Conservation (phyloP, 2,888 invertebrate genomes). For the Colletes collaris region DNA sequence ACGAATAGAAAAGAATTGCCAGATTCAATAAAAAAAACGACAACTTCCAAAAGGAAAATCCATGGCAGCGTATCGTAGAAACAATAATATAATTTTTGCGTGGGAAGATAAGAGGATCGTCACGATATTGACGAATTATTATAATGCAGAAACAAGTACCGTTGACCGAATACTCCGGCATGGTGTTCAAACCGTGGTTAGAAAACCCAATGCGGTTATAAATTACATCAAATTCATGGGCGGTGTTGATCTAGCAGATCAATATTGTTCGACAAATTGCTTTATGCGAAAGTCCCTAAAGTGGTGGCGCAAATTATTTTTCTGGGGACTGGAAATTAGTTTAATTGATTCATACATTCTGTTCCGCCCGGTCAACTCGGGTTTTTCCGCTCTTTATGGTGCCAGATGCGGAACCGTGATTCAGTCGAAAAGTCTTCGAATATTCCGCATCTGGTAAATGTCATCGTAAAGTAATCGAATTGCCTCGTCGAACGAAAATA, state of each 20-base stretch:
- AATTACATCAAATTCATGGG: not conserved
- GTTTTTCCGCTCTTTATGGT: too few species aligned
- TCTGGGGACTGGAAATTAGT: not conserved
- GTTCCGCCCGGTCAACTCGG: too few species aligned
- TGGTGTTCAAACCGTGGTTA: not conserved
- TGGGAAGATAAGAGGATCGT: slow-evolving; percentile 15
- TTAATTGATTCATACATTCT: not conserved
- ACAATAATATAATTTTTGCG: not conserved
- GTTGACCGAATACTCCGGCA: slow-evolving; percentile 3
- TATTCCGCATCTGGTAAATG: too few species aligned
- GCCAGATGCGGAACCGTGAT: too few species aligned
- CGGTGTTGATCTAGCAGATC: not conserved
- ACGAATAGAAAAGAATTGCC: slow-evolving; percentile 16
- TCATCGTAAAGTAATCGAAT: too few species aligned
- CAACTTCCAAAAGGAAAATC: slow-evolving; percentile 1
- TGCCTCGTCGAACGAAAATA: too few species aligned
- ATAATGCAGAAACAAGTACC: slow-evolving; percentile 6
- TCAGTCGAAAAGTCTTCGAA: too few species aligned
- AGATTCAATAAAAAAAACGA: slow-evolving; percentile 8
- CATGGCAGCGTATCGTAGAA: slow-evolving; percentile 1
- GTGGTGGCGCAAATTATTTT: slow-evolving; percentile 9
- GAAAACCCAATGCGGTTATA: too few species aligned
- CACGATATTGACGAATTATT: not conserved
- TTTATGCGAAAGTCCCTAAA: slow-evolving; percentile 2
- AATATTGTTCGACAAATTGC: not conserved